Percentiles rank a stretch among this genome's conserved stretches.
These are phyloP conservation scores for Strix uralensis DNA, from an alignment of 2,113 vertebrate genomes.

Conservation along the genomic window DNA sequence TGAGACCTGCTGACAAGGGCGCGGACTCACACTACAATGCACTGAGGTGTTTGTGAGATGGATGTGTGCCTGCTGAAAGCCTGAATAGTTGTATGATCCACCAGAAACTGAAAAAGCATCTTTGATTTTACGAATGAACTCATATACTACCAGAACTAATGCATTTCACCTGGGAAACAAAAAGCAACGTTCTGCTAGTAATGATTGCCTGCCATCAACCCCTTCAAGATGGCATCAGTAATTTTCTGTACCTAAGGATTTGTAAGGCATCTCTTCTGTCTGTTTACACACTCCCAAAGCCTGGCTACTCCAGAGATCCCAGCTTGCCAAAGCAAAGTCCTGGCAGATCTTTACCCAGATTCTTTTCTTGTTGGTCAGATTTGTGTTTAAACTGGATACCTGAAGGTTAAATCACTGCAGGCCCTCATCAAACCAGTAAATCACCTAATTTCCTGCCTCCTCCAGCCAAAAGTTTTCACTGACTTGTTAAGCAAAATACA, in stretches of 20 bases:
- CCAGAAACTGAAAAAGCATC: neutral
- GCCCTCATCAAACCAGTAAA: conserved; percentile 23
- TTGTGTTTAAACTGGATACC: neutral
- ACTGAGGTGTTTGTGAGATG: neutral
- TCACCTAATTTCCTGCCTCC: conserved; percentile 4
- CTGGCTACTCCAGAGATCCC: neutral
- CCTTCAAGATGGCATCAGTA: neutral
- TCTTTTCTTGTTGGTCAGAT: neutral
- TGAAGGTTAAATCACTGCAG: conserved; percentile 32
- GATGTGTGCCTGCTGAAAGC: neutral
- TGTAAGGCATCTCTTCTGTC: neutral
- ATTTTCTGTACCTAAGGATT: neutral
- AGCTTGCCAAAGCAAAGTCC: neutral
- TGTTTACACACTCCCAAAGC: neutral
- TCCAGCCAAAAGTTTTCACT: conserved; percentile 13
- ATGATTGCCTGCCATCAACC: neutral
- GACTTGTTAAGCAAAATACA: conserved; percentile 54
- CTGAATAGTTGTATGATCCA: neutral
- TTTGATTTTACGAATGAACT: neutral
- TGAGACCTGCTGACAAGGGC: neutral
- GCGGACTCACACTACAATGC: fast-evolving
- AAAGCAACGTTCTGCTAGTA: fast-evolving
- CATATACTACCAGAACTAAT: neutral
- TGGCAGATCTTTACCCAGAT: neutral
- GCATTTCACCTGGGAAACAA: neutral